Evolutionary conservation across 2,888 invertebrate species (phyloP), one percentile per base, ranked within the genome.

Genomic region (Exephanes ischioxanthus): DNA sequence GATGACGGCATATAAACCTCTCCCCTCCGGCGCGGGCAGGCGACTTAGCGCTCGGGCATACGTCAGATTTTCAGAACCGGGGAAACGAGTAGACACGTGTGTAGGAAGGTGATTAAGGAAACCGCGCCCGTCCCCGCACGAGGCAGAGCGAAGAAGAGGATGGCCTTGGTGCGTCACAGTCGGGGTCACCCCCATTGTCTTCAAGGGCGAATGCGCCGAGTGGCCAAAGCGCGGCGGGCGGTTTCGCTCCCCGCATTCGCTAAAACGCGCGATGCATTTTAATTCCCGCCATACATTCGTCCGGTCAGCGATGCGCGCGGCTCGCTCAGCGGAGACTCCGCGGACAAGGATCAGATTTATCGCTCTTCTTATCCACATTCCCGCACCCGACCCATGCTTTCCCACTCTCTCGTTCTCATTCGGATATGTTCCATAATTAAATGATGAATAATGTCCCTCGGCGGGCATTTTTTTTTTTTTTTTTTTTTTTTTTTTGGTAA

Each of bases 141-240:
- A 33, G 26, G 5, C 77, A 30, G 53, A 9, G 22, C 67, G 45
- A 41, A 71, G 76, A 26, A 80, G 71, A 83, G 53, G 92, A 92
- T 93, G 92, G 89, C 93, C 93, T 93, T 92, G 92, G 88, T 85
- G 90, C 90, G 92, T 92, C 90, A 89, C 86, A 87, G 86, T 84
- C 86, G 88, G 89, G 92, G 89, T 92, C 92, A 92, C 87, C 90
- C 90, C 89, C 90, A 90, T 91, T 90, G 89, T 90, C 89, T 91
- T 89, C 89, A 90, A 92, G 91, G 91, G 91, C 87, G 86, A 84
- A 79, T 75, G 73, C 53, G 72, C 67, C 63, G 63, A 81, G 84
- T 70, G 75, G 19, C 73, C 71, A 73, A 61, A 22, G 61, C 63
- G 53, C 76, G 72, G 53, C 79, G 68, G 76, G 79, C 72, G 71